phyloP scores from a whole-genome alignment of 2,888 invertebrate species.

The Pachymerium ferrugineum region DNA sequence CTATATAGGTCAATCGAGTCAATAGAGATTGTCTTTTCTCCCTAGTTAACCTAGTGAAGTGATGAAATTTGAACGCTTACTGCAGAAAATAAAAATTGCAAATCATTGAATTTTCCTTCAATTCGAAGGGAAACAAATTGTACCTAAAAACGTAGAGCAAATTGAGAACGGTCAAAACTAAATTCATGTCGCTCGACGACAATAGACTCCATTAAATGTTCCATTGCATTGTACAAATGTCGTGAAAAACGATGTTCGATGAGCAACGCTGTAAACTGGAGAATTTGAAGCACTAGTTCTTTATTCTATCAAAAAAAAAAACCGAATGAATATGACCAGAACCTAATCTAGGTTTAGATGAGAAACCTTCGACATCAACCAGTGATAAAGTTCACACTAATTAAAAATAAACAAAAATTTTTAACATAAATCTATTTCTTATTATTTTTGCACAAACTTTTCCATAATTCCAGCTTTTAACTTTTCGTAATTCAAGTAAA shows the following conservation, averaged over 20 bases:
- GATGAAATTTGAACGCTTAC: conserved; percentile 79
- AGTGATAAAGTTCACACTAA: conserved; percentile 77
- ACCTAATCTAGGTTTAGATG: no score
- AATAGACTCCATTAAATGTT: conserved; percentile 70
- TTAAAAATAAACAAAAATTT: no score
- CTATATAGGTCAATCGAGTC: conserved; percentile 66
- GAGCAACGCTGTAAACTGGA: conserved; percentile 73
- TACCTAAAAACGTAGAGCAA: conserved; percentile 72
- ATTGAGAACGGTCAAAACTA: conserved; percentile 76
- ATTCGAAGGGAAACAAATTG: no score
- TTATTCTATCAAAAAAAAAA: conserved; percentile 56
- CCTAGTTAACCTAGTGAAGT: conserved; percentile 64
- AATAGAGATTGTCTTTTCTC: conserved; percentile 67
- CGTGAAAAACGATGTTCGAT: conserved; percentile 83
- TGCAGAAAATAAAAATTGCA: no score
- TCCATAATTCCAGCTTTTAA: conserved; percentile 76
- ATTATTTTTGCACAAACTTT: no score
- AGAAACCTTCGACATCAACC: no score
- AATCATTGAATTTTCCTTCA: no score
- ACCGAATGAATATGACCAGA: conserved; percentile 63
- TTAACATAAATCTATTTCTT: no score
- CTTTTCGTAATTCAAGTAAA: conserved; percentile 61
- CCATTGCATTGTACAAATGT: conserved; percentile 80
- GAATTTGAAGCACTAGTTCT: conserved; percentile 64
- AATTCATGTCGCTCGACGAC: conserved; percentile 72